Evolutionary conservation across 2,113 vertebrate species (phyloP).

Genomic region (Hemiscyllium ocellatum): DNA sequence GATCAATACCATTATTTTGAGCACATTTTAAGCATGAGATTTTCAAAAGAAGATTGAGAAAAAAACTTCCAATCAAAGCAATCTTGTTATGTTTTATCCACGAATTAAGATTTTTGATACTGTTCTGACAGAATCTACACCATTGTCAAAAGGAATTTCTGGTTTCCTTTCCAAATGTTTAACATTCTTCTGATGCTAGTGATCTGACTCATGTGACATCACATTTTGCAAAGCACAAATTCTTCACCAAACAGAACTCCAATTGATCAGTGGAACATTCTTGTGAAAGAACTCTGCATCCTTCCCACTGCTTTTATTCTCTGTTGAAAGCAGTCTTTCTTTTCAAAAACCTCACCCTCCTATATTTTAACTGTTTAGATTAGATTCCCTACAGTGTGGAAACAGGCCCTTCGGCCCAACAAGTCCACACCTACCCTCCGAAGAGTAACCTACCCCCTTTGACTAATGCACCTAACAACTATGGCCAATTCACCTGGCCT

Average conservation of each 20-base stretch:
- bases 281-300: background rate
- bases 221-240: background rate
- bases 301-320: background rate
- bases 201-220: background rate
- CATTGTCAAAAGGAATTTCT: slow-evolving; percentile 12
- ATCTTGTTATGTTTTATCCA: no score
- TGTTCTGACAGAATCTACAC: background rate
- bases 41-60: background rate
- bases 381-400: no score
- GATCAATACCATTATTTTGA: background rate
- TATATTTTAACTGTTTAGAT: no score
- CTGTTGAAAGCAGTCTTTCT: background rate
- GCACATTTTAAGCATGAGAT: background rate
- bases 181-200: background rate
- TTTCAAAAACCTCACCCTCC: background rate
- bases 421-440: no score
- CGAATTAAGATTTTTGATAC: background rate
- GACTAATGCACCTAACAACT: no score
- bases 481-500: no score
- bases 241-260: background rate
- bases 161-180: background rate
- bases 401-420: no score
- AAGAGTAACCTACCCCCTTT: no score
- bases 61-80: background rate
- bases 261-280: background rate